Evolutionary conservation across 2,113 vertebrate species (phyloP), one percentile per base, ranked within the genome.

Genomic region (Heliornis fulica): DNA sequence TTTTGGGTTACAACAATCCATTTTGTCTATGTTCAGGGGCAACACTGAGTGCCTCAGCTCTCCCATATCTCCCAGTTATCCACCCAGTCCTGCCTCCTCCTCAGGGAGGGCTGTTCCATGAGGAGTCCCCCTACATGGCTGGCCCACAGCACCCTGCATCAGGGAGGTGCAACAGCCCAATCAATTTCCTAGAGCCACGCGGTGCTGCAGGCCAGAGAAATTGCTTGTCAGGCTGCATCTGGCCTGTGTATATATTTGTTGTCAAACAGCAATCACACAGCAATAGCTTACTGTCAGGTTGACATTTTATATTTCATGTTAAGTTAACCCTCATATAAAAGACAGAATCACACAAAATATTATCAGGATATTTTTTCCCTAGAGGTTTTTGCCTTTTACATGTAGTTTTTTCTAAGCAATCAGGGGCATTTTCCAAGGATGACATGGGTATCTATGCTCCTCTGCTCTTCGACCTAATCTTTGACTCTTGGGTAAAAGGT

Each of bases 201-300:
- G 20, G 29, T 46, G 50, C 50, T 15, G 4, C 40, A 31, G 29
- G 41, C 5, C 40, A 63, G 50, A 45, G 51, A 74, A 81, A 41
- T 40, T 63, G 19, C 17, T 77, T 78, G 34, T 46, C 79, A 46
- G 23, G 60, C 50, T 66, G 41, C 26, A 10, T 40, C 51, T 77
- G 77, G 20, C 13, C 46, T 60, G 51, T 0, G 0, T 46, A 43
- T 0, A 2, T 2, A 1, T 56, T 81, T 1, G 0, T 51, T 81
- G 51, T 72, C 1, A 0, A 83, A 92, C 28, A 91, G 41, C 70
- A 92, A 48, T 61, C 48, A 21, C n/a, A 41, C 13, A 74, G 43
- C 60, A 51, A 23, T 61, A 56, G 5, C 13, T 64, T 13, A 25
- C 71, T n/a, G 5, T 59, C 59, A 43, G 12, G 23, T 4, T 54